These are phyloP conservation scores for Hydrophis major DNA, from an alignment of 2,797 vertebrate genomes.

Conservation along the genomic window DNA sequence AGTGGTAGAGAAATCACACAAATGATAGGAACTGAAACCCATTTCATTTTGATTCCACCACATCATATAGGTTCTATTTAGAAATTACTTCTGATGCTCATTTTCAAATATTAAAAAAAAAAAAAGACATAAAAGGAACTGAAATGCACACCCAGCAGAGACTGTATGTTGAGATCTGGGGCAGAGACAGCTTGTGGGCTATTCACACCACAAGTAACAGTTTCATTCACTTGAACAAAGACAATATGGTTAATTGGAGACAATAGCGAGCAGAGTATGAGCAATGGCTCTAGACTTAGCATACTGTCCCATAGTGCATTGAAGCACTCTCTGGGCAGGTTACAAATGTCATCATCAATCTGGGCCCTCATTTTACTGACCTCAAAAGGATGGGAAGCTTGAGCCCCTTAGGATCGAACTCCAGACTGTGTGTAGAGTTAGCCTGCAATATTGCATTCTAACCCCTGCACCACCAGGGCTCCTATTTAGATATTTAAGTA, in stretches of 20 bases:
- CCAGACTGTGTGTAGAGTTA: background rate
- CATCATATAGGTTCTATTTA: background rate
- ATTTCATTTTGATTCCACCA: background rate
- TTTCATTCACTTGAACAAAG: slow-evolving; percentile 1
- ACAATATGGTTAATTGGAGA: background rate
- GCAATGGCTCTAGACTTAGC: background rate
- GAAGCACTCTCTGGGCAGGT: background rate
- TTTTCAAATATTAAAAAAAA: background rate
- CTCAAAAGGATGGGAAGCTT: background rate
- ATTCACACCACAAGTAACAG: background rate
- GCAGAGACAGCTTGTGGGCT: background rate
- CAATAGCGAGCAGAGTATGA: background rate
- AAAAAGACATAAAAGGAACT: background rate
- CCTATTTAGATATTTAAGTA: background rate
- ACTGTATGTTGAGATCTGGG: background rate
- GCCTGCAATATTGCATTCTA: background rate
- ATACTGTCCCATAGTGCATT: background rate
- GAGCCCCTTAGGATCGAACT: background rate
- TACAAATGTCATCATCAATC: background rate
- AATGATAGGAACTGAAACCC: background rate
- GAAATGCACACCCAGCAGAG: background rate
- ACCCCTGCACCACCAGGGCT: background rate
- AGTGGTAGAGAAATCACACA: background rate
- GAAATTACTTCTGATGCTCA: background rate
- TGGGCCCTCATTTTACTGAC: background rate